phyloP scores from a whole-genome alignment of 2,888 invertebrate species.

The Leptopilina myrica region DNA sequence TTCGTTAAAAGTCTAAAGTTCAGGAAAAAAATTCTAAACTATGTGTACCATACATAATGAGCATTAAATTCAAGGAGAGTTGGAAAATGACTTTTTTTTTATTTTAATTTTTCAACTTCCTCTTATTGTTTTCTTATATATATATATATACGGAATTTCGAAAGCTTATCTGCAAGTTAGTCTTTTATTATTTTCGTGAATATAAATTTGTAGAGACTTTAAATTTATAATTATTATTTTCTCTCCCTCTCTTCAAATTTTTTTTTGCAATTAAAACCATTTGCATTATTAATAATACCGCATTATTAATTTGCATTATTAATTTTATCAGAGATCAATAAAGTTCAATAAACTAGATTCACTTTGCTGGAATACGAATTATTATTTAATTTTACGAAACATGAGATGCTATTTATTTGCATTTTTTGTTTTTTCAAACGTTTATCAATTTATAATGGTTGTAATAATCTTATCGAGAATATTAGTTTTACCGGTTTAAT shows the following conservation, averaged over 20 bases:
- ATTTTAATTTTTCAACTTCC: neutral
- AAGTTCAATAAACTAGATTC: conserved; percentile 7
- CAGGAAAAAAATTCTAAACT: neutral
- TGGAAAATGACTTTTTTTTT: neutral
- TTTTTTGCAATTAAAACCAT: conserved; percentile 11
- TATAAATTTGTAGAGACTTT: neutral
- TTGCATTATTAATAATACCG: neutral
- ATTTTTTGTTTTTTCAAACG: neutral
- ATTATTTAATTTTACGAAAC: too few relatives aligned
- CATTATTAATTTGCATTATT: neutral
- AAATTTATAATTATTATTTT: neutral
- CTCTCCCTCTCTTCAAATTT: neutral
- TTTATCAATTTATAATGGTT: neutral
- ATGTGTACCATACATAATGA: neutral
- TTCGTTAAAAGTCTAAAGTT: neutral
- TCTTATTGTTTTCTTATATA: neutral
- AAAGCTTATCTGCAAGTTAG: neutral
- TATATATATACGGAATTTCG: neutral
- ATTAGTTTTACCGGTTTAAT: too few relatives aligned
- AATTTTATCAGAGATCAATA: neutral
- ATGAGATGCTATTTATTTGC: too few relatives aligned
- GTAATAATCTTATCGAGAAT: too few relatives aligned
- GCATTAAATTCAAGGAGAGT: neutral
- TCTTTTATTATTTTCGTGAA: neutral
- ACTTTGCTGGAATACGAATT: neutral